phyloP scores from a whole-genome alignment of 2,113 vertebrate species.

The Aphyosemion australe region DNA sequence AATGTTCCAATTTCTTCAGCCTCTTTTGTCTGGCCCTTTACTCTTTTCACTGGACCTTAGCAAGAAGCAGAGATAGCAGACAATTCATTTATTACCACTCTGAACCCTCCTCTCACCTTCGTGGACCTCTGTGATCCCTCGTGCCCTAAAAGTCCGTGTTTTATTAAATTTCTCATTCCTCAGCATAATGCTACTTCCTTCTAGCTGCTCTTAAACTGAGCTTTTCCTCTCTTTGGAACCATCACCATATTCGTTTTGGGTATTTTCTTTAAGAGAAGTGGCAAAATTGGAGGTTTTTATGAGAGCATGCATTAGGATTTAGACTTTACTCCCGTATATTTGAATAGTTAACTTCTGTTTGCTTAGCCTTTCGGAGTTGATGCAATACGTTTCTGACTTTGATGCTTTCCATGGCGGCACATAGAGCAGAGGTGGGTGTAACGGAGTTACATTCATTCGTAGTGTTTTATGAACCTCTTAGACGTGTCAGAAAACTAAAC shows the following conservation, averaged over 20 bases:
- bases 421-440: not conserved
- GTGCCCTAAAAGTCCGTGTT: conserved; percentile 6
- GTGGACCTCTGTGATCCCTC: conserved; percentile 20
- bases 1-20: conserved; percentile 33
- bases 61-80: conserved; percentile 6
- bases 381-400: not conserved
- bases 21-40: conserved; percentile 13
- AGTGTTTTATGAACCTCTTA: not conserved
- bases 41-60: conserved; percentile 10
- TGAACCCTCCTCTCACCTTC: conserved; percentile 8
- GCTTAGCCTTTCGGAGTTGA: not conserved
- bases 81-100: conserved; percentile 13
- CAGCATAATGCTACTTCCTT: no score
- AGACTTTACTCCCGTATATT: not conserved
- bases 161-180: not conserved
- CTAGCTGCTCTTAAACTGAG: not conserved
- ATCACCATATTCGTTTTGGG: no score
- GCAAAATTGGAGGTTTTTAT: no score
- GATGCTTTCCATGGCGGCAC: not conserved
- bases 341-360: not conserved
- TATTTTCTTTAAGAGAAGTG: no score
- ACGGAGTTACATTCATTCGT: not conserved
- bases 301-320: not conserved
- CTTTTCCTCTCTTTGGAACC: not conserved
- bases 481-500: not conserved